Conservation (phyloP, 2,113 vertebrate species). For the Narcine bancroftii region DNA sequence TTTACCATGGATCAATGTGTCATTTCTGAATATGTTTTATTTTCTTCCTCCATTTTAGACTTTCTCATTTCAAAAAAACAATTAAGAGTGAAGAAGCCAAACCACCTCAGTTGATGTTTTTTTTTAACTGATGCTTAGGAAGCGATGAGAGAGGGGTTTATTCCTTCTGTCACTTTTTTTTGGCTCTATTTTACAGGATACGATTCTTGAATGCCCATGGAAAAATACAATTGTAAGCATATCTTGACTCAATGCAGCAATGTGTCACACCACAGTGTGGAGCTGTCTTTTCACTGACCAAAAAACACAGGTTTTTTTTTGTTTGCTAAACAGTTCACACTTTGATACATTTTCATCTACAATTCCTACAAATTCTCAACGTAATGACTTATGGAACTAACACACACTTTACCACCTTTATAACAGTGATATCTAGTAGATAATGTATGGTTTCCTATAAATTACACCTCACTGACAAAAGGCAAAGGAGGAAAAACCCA, state of each 20-base stretch:
- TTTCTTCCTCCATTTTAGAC: neutral
- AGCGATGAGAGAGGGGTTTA: neutral
- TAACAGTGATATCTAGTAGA: neutral
- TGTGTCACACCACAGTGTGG: neutral
- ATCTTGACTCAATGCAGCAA: neutral
- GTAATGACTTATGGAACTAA: neutral
- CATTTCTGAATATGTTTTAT: neutral
- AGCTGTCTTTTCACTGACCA: slow-evolving; percentile 2
- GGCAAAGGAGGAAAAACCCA: no score
- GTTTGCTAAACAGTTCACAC: neutral
- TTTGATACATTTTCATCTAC: neutral
- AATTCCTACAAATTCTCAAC: neutral
- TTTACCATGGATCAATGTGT: neutral
- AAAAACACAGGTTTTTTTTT: neutral
- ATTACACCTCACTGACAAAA: no score
- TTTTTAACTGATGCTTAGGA: neutral
- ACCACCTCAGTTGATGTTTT: neutral
- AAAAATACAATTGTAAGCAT: neutral
- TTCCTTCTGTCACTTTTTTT: neutral
- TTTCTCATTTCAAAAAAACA: neutral
- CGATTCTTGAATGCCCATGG: neutral
- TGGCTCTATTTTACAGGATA: neutral
- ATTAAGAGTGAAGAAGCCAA: neutral
- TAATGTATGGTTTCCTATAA: no score
- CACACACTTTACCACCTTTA: neutral